Conservation (phyloP, 2,888 invertebrate species). For the Clusia tigrina region DNA sequence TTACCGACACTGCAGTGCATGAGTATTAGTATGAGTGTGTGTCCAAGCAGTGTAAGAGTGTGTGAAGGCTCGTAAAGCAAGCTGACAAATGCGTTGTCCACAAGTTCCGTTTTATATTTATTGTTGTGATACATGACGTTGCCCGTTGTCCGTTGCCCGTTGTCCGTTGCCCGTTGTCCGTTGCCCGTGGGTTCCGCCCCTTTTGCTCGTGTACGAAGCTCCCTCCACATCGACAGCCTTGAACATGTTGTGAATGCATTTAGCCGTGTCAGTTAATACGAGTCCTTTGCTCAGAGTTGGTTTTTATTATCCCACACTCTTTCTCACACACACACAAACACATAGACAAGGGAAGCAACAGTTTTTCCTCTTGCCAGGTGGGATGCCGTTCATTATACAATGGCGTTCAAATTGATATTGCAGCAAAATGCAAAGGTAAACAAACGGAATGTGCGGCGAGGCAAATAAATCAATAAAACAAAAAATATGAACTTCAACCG, state of each 20-base stretch:
- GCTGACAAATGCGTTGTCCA: conserved; percentile 14
- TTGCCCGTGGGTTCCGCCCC: not conserved
- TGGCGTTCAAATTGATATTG: too few species aligned
- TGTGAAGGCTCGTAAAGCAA: too few species aligned
- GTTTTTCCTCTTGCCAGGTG: too few species aligned
- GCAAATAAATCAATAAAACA: too few species aligned
- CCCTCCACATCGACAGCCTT: not conserved
- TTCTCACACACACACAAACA: too few species aligned
- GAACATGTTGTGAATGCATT: not conserved
- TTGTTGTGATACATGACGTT: not conserved
- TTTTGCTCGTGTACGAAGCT: not conserved
- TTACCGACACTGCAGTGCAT: too few species aligned
- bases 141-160: not conserved
- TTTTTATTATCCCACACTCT: not conserved
- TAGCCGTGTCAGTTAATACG: not conserved
- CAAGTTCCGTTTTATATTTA: conserved; percentile 18
- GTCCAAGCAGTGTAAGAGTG: too few species aligned
- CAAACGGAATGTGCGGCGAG: too few species aligned
- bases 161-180: not conserved
- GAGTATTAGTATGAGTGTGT: not conserved
- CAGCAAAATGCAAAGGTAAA: too few species aligned
- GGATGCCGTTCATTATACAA: too few species aligned
- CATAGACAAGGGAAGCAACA: not conserved
- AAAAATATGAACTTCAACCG: too few species aligned
- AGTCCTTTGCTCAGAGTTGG: not conserved